Evolutionary conservation across 37 sponge, comb jelly and placozoan species (phyloP).

Genomic region (Hormiphora californensis): DNA sequence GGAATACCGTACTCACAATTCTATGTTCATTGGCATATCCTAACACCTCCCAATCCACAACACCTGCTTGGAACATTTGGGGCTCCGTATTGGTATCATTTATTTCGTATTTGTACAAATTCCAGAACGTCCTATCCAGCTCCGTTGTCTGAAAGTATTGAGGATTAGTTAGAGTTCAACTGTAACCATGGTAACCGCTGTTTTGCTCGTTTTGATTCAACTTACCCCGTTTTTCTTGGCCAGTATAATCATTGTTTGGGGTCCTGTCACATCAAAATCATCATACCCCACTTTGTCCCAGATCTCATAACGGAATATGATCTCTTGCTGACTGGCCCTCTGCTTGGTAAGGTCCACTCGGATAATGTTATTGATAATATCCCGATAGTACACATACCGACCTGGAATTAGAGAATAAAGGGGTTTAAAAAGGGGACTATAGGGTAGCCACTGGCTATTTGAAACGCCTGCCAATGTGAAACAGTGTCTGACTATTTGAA

Average conservation of each 20-base stretch:
- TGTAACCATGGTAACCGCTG: background rate
- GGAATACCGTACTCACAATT: background rate
- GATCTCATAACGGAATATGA: background rate
- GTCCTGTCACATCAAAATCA: constrained; percentile 34
- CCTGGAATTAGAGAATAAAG: background rate
- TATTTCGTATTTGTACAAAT: constrained; percentile 24
- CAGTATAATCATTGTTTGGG: background rate
- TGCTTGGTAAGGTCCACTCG: background rate
- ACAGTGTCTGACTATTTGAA: no score
- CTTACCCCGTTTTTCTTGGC: constrained; percentile 42
- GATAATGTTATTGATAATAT: constrained; percentile 20
- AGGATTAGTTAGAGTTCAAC: background rate
- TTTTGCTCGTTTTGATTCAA: background rate
- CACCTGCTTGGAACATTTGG: background rate
- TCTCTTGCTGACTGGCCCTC: background rate
- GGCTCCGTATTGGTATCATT: background rate
- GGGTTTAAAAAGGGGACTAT: background rate
- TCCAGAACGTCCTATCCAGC: background rate
- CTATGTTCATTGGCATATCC: background rate
- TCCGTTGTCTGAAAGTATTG: background rate
- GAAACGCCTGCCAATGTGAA: no score
- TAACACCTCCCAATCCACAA: background rate
- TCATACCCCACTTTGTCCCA: constrained; percentile 15
- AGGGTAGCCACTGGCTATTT: background rate
- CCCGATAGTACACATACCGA: constrained; percentile 20